phyloP scores from a whole-genome alignment of 2,113 vertebrate genomes.

The Oryzias curvinotus region DNA sequence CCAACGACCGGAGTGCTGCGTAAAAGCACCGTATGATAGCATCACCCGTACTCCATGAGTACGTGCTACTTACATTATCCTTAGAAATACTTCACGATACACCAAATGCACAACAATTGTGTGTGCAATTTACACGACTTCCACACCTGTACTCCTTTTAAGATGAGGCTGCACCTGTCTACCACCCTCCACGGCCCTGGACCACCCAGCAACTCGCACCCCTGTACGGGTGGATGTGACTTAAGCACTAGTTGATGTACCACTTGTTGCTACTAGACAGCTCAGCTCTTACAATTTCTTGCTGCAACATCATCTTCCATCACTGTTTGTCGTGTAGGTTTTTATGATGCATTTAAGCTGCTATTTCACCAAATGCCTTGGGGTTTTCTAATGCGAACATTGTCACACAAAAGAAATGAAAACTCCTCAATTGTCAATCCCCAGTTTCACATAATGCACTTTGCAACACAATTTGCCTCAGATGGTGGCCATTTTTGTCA shows the following conservation, averaged over 20 bases:
- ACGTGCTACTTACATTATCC: too few relatives aligned
- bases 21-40: too few relatives aligned
- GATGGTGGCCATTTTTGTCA: slow-evolving; percentile 55
- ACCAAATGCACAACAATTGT: too few relatives aligned
- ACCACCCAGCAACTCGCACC: too few relatives aligned
- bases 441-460: background rate
- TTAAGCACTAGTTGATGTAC: too few relatives aligned
- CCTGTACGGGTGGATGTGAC: background rate
- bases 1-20: too few relatives aligned
- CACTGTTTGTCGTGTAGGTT: slow-evolving; percentile 18
- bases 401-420: slow-evolving; percentile 4
- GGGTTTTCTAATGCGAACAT: background rate
- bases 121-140: too few relatives aligned
- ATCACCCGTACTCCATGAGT: too few relatives aligned
- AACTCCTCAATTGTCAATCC: slow-evolving; percentile 31
- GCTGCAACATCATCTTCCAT: slow-evolving; percentile 3
- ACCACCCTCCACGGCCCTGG: too few relatives aligned
- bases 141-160: too few relatives aligned
- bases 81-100: too few relatives aligned
- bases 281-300: background rate
- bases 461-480: slow-evolving; percentile 32
- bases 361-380: background rate
- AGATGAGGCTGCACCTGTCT: too few relatives aligned
- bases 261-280: background rate
- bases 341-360: slow-evolving; percentile 11